These are phyloP conservation scores for Vireo altiloquus DNA, from an alignment of 2,113 vertebrate genomes.

Conservation along the genomic window DNA sequence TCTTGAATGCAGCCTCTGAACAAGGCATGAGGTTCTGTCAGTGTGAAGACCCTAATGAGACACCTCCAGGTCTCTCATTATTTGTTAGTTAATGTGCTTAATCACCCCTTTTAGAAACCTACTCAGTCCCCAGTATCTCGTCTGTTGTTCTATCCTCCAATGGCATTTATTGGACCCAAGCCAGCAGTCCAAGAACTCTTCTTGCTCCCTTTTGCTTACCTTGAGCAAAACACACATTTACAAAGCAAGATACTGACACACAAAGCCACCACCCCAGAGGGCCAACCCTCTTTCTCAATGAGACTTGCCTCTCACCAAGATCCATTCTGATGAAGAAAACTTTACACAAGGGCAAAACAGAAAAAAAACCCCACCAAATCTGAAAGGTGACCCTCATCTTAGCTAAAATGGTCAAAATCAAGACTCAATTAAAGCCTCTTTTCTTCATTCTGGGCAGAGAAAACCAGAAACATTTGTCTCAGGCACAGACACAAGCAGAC, in stretches of 20 bases:
- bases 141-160: background rate
- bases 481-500: background rate
- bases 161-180: background rate
- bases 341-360: background rate
- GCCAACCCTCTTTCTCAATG: background rate
- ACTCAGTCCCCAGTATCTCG: background rate
- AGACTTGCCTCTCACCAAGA: background rate
- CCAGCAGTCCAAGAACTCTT: background rate
- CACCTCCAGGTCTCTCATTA: background rate
- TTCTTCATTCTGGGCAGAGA: background rate
- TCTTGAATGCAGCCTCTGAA: background rate
- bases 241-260: accelerated
- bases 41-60: background rate
- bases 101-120: background rate
- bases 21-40: background rate
- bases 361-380: background rate
- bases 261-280: background rate
- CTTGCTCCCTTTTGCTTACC: background rate
- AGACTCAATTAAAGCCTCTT: background rate
- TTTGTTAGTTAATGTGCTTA: background rate
- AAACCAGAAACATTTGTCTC: background rate
- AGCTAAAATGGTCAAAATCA: background rate
- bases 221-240: background rate
- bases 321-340: background rate
- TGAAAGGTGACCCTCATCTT: background rate